Evolutionary conservation across 2,888 invertebrate genomes (phyloP).

Genomic region (Callimorpha dominula): DNA sequence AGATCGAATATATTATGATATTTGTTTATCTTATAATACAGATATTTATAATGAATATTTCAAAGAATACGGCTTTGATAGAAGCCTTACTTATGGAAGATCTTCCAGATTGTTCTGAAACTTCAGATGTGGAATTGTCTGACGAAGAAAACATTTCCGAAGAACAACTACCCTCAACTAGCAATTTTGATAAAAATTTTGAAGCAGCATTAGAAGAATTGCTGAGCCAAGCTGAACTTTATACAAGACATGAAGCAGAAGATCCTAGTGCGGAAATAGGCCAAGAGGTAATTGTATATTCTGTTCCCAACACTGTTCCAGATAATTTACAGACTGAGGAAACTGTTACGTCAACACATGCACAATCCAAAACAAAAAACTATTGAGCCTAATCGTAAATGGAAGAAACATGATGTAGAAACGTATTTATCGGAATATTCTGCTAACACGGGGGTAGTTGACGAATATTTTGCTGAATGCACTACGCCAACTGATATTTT

Average conservation of each 20-base stretch:
- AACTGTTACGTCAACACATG: too few species aligned
- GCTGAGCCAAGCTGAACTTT: too few species aligned
- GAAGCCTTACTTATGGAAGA: slow-evolving; percentile 46
- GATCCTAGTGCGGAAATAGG: too few species aligned
- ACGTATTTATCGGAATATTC: slow-evolving; percentile 40
- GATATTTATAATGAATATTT: too few species aligned
- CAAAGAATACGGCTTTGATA: slow-evolving; percentile 41
- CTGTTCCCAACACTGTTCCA: too few species aligned
- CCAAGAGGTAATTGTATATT: too few species aligned
- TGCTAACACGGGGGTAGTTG: slow-evolving; percentile 37
- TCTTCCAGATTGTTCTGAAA: slow-evolving; percentile 41
- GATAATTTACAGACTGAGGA: too few species aligned
- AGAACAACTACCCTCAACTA: too few species aligned
- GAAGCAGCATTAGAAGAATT: slow-evolving; percentile 24
- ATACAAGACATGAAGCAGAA: too few species aligned
- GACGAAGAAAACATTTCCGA: slow-evolving; percentile 36
- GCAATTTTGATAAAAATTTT: slow-evolving; percentile 45
- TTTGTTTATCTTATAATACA: too few species aligned
- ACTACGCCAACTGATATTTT: slow-evolving; percentile 42
- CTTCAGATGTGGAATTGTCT: slow-evolving; percentile 42
- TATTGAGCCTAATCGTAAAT: slow-evolving; percentile 44
- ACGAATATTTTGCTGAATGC: slow-evolving; percentile 42
- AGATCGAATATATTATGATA: too few species aligned
- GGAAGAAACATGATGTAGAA: slow-evolving; percentile 38
- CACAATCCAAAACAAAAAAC: too few species aligned